Percentiles rank a stretch among this genome's conserved stretches.
These are phyloP conservation scores for Psix sp. DNA, from an alignment of 1,140 invertebrate genomes.

Conservation along the genomic window DNA sequence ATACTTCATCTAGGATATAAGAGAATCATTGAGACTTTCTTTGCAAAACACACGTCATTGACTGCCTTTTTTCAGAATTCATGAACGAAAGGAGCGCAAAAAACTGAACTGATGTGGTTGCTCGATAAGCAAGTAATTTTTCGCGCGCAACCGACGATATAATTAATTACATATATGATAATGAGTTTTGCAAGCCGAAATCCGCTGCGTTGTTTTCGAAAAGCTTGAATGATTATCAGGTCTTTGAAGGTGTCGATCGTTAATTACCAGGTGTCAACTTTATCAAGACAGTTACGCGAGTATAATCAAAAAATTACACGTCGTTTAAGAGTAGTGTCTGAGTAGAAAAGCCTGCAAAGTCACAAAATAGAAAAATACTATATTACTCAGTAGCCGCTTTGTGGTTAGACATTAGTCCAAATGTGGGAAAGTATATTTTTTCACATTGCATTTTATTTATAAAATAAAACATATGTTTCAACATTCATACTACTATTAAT, in stretches of 20 bases:
- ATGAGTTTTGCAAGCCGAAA: slow-evolving; percentile 27
- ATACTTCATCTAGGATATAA: slow-evolving; percentile 53
- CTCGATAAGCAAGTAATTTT: slow-evolving; percentile 26
- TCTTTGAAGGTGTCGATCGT: slow-evolving; percentile 27
- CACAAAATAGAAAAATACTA: too few relatives aligned
- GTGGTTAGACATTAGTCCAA: too few relatives aligned
- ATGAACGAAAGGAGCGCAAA: slow-evolving; percentile 9
- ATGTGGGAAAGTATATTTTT: too few relatives aligned
- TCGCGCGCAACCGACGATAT: slow-evolving; percentile 15
- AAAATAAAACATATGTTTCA: too few relatives aligned
- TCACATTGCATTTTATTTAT: too few relatives aligned
- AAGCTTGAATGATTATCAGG: slow-evolving; percentile 32
- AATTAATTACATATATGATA: slow-evolving; percentile 47
- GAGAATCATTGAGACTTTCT: slow-evolving; percentile 28
- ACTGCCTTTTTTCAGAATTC: too few relatives aligned
- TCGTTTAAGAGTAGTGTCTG: slow-evolving; percentile 1
- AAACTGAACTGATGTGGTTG: slow-evolving; percentile 25
- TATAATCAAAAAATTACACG: slow-evolving; percentile 18
- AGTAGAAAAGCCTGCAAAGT: too few relatives aligned
- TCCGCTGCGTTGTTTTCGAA: slow-evolving; percentile 15
- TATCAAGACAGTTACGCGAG: slow-evolving; percentile 5
- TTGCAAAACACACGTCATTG: slow-evolving; percentile 25
- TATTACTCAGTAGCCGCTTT: not conserved
- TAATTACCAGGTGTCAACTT: slow-evolving; percentile 22
- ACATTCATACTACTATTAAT: too few relatives aligned